phyloP scores from a whole-genome alignment of 2,888 invertebrate species.

The Mesochorus sp. region DNA sequence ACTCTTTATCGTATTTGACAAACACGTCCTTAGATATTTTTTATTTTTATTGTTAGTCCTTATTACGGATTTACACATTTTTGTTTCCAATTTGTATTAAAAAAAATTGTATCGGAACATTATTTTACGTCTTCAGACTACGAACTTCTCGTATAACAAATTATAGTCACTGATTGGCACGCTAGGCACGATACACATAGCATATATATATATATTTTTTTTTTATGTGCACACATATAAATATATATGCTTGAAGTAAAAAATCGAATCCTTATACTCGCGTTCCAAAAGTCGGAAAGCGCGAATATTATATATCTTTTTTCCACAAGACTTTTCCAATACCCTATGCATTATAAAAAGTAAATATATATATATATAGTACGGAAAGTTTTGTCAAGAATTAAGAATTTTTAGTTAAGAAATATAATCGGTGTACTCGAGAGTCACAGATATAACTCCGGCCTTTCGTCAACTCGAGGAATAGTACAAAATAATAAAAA shows the following conservation, averaged over 20 bases:
- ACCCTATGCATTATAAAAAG: slow-evolving; percentile 39
- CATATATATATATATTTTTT: slow-evolving; percentile 38
- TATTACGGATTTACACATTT: slow-evolving; percentile 8
- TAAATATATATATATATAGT: slow-evolving; percentile 53
- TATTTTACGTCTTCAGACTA: slow-evolving; percentile 53
- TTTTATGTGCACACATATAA: slow-evolving; percentile 25
- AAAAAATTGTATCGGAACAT: slow-evolving; percentile 46
- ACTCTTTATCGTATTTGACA: slow-evolving; percentile 44
- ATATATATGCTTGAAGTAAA: slow-evolving; percentile 12
- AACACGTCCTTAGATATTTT: slow-evolving; percentile 22
- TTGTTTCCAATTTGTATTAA: background rate
- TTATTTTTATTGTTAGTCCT: too few species aligned
- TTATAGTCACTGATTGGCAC: slow-evolving; percentile 63
- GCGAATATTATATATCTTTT: slow-evolving; percentile 47
- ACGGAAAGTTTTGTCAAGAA: slow-evolving; percentile 55
- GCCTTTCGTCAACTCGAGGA: slow-evolving; percentile 27
- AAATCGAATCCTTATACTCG: slow-evolving; percentile 46
- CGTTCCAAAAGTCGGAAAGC: slow-evolving; percentile 57
- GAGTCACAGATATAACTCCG: background rate
- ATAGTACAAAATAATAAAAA: background rate
- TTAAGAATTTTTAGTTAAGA: slow-evolving; percentile 36
- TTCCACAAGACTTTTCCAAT: slow-evolving; percentile 34
- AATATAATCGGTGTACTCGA: slow-evolving; percentile 37
- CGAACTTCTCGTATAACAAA: slow-evolving; percentile 39
- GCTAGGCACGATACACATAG: slow-evolving; percentile 61